phyloP scores from a whole-genome alignment of 2,888 invertebrate species.

The Diarsia mendica region DNA sequence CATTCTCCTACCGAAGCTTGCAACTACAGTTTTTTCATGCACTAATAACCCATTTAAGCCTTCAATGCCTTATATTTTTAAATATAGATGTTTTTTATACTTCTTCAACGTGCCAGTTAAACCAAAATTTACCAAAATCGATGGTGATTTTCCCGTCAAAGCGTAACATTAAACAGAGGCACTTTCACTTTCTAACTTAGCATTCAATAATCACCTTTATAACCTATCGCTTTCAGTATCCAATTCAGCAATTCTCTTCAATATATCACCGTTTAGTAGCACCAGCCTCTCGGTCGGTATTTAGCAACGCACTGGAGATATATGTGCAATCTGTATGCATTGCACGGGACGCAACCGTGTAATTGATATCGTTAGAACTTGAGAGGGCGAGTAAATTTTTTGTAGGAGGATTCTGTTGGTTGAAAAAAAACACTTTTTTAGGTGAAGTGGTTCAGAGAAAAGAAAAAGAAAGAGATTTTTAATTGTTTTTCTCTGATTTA shows the following conservation, averaged over 20 bases:
- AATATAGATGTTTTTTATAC: no score
- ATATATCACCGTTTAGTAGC: conserved; percentile 27
- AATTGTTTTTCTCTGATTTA: neutral
- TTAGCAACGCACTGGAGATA: conserved; percentile 52
- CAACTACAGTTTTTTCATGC: neutral
- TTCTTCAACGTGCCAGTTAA: neutral
- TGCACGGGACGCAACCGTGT: conserved; percentile 35
- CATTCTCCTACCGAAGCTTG: neutral
- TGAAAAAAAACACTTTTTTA: neutral
- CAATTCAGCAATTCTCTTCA: conserved; percentile 11
- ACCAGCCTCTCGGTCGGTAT: conserved; percentile 33
- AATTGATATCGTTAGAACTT: conserved; percentile 56
- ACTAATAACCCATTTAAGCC: neutral
- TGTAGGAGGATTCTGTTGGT: neutral
- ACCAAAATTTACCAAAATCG: neutral
- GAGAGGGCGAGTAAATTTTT: neutral
- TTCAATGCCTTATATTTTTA: no score
- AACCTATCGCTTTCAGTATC: conserved; percentile 8
- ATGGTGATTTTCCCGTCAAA: neutral
- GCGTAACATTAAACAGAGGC: neutral
- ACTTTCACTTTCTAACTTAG: neutral
- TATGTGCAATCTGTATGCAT: conserved; percentile 52
- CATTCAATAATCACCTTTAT: neutral
- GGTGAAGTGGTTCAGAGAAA: neutral
- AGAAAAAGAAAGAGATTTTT: neutral